Evolutionary conservation across 2,797 vertebrate genomes (phyloP).

Genomic region (Pseudochromis fuscus): DNA sequence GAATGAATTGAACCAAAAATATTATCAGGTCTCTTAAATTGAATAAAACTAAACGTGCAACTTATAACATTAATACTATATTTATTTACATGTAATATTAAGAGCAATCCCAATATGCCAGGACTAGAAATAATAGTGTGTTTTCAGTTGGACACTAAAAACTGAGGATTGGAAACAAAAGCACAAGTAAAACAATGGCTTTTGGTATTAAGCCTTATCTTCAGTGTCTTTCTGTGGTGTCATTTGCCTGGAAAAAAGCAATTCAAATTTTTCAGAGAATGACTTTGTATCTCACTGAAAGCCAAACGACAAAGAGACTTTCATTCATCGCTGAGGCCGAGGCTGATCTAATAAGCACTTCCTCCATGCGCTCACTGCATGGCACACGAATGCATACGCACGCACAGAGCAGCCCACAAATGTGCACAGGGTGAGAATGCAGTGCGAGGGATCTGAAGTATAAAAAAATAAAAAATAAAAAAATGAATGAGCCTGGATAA

Average conservation of each 20-base stretch:
- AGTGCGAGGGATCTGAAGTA: constrained; percentile 31
- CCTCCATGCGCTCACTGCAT: constrained; percentile 19
- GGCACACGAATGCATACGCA: constrained; percentile 12
- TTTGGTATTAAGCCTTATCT: constrained; percentile 13
- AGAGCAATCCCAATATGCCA: too few relatives aligned
- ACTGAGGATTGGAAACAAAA: neutral
- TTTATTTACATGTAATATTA: too few relatives aligned
- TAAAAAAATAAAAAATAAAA: too few relatives aligned
- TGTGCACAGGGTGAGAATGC: constrained; percentile 48
- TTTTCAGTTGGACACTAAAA: constrained; percentile 14
- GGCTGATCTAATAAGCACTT: constrained; percentile 53
- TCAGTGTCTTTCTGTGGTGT: neutral
- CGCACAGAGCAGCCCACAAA: constrained; percentile 17
- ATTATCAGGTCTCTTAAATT: too few relatives aligned
- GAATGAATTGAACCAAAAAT: too few relatives aligned
- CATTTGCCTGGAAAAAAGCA: constrained; percentile 24
- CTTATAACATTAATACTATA: too few relatives aligned
- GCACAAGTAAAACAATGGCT: neutral
- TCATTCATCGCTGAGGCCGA: constrained; percentile 49
- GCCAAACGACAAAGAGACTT: constrained; percentile 42
- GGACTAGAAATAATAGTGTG: too few relatives aligned
- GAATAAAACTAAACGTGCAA: too few relatives aligned
- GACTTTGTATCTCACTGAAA: constrained; percentile 41
- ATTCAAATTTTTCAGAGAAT: constrained; percentile 28
- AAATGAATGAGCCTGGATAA: constrained; percentile 59